phyloP scores from a whole-genome alignment of 2,888 invertebrate genomes.

The Rhabditophanes sp. region DNA sequence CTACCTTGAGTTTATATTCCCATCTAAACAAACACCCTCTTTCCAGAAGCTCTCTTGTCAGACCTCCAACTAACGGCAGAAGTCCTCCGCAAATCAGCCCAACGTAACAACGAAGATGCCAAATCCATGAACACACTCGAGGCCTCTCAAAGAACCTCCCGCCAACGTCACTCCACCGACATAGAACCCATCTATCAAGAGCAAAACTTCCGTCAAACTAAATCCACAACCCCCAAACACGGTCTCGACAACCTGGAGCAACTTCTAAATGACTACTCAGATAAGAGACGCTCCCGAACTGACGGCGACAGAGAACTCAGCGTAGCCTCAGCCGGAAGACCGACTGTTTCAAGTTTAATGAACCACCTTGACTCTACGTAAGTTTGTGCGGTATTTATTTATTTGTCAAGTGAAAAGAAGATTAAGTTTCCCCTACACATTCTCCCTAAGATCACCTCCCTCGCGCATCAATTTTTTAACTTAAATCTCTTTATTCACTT shows the following conservation, averaged over 20 bases:
- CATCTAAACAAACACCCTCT: neutral
- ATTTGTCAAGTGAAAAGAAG: no score
- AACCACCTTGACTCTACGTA: no score
- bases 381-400: no score
- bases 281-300: conserved; percentile 2
- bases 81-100: conserved; percentile 49
- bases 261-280: conserved; percentile 4
- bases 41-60: conserved; percentile 74
- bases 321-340: no score
- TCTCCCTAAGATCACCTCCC: no score
- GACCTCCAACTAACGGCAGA: conserved; percentile 81
- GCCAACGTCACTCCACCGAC: conserved; percentile 10
- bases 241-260: conserved; percentile 4
- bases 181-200: conserved; percentile 27
- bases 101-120: conserved; percentile 7
- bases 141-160: neutral
- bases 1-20: neutral
- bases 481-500: no score
- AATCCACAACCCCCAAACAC: conserved; percentile 3
- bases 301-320: no score
- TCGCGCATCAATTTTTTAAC: no score
- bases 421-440: no score
- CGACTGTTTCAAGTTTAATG: no score
- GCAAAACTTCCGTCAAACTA: no score
- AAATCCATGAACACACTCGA: neutral